A percentile compares a stretch with the other conserved stretches of the same genome.
Evolutionary conservation across 2,888 invertebrate species (phyloP).

Genomic region (Caenorhabditis sp.): DNA sequence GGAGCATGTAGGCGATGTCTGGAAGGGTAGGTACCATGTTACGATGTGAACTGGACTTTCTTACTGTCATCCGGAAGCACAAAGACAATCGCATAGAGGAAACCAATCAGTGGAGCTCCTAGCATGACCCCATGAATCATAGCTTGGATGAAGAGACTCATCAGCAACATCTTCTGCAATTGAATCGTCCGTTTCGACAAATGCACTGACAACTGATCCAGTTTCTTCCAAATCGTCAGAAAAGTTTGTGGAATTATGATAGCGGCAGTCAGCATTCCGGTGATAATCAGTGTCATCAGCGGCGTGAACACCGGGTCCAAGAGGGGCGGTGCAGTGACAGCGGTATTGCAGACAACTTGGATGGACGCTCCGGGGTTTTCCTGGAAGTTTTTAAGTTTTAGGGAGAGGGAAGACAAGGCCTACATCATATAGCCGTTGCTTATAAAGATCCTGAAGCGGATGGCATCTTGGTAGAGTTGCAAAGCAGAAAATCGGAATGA

Average conservation of each 20-base stretch:
- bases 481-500: conserved; percentile 48
- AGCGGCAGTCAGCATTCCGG: conserved; percentile 36
- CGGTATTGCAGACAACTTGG: conserved; percentile 53
- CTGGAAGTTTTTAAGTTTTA: too few species aligned
- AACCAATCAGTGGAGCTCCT: conserved; percentile 43
- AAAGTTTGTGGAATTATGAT: conserved; percentile 46
- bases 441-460: conserved; percentile 54
- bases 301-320: conserved; percentile 53
- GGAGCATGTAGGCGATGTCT: conserved; percentile 48
- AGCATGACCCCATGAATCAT: conserved; percentile 56
- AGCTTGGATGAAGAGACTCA: conserved; percentile 54
- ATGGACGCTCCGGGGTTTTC: conserved; percentile 31
- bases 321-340: conserved; percentile 50
- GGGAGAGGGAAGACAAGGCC: too few species aligned
- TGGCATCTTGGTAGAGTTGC: conserved; percentile 36
- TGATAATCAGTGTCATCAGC: conserved; percentile 35
- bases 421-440: conserved; percentile 34
- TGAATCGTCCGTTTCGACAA: conserved; percentile 43
- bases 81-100: conserved; percentile 54
- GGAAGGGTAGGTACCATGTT: too few species aligned
- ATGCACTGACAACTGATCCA: conserved; percentile 47
- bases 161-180: conserved; percentile 53
- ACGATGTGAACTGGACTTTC: too few species aligned
- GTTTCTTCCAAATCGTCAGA: conserved; percentile 36
- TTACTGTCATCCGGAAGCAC: conserved; percentile 33